Base-by-base conservation (phyloP, 2,888 invertebrate species). In the Ennomos quercinarius region DNA sequence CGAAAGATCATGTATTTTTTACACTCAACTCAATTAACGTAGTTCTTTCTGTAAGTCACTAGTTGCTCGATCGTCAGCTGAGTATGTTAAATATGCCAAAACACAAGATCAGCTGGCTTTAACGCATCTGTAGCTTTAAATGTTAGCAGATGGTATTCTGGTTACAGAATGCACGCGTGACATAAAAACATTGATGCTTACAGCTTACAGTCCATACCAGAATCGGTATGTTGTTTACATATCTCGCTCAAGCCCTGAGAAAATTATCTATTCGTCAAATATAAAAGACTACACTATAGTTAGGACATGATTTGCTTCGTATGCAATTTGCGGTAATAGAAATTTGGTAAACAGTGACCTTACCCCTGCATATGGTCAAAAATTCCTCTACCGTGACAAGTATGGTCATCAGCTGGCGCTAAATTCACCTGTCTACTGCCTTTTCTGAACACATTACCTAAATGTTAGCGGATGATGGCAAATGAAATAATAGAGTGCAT, bases 391-490 rank as follows among this genome's bases (percentile, higher is more conserved):
- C 2, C 12, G 10, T 8, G 8, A 40, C 35, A 39, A 39, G 1
- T 12, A 38, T 34, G 38, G 38, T 5, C 34, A 55, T 49, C 56
- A 56, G 43, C 44, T 56, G 56, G 17, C 17, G 10, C 9, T 13
- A 9, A 34, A 35, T 12, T 35, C 53, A 53, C 53, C 53, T 53
- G 53, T 46, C 0, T 9, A 40, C 5, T 34, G 17, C 9, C 17
- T 37, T 27, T 27, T 27, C 27, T 27, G 27, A 6, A 39, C 52
- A 48, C 6, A 48, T 53, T 53, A 27, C 6, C 27, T 27, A 52
- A 53, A 43, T 47, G 47, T 11, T 39, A 38, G 41, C 48, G 48
- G 58, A 58, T 53, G 48, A 34, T 47, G 10, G 36, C 8, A 17
- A 39, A 44, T n/a, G n/a, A n/a, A n/a, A n/a, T 56, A 10, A 49